Evolutionary conservation across 1,140 invertebrate species (phyloP), one percentile per base, ranked within the genome.

Genomic region (Danaus plexippus): DNA sequence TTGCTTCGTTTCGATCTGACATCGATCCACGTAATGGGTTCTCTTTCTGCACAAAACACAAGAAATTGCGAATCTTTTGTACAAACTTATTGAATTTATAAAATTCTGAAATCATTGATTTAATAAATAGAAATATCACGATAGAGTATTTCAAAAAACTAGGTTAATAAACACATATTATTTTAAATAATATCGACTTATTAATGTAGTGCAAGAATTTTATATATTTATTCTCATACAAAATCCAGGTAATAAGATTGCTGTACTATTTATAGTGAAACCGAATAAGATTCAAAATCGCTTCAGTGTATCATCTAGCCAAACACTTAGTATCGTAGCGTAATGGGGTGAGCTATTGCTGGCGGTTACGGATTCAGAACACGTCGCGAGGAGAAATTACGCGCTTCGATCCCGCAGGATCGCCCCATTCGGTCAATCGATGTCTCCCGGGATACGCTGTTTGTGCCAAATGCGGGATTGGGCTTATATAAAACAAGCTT

Each of bases 281-380:
- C 11, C n/a, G 15, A 12, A 13, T 47, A 13, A 6, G n/a, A 41
- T 18, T 22, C 0, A 2, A 47, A 43, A 45, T 45, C 66, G 66
- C 71, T 67, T 11, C 10, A 46, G 49, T 54, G 46, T 44, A 2
- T 64, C 6, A 13, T 54, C 69, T 50, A 50, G 42, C 7, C 18
- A 22, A 44, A 3, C 11, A n/a, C 12, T 18, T 47, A 62, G 74
- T 75, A 78, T 81, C 71, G 77, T 66, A 69, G 61, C 71, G 76
- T 82, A 82, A 82, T 85, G 75, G 79, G 72, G 79, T 82, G 77
- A 80, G 79, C 81, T 71, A 85, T 85, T 75, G 79, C 70, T 67
- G 48, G 60, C 54, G 60, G 59, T 77, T 77, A 71, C 67, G 76
- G 75, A 85, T 72, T 71, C 81, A 22, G 70, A 52, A 54, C 79